Evolutionary conservation across 2,113 vertebrate genomes (phyloP).

Genomic region (Poicephalus gulielmi): DNA sequence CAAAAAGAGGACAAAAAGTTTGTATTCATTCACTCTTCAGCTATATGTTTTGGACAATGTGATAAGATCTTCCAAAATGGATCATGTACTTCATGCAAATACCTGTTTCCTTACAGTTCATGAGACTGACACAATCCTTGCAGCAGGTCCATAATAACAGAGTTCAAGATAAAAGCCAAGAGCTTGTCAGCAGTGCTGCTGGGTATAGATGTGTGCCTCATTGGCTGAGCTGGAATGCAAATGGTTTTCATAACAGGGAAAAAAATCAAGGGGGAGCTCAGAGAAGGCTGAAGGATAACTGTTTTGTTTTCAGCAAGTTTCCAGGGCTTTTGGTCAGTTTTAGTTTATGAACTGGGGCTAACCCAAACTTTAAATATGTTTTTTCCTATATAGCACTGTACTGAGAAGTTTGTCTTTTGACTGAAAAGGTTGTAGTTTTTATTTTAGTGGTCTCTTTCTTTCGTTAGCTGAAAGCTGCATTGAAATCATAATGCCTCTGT

Average conservation of each 20-base stretch:
- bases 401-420: neutral
- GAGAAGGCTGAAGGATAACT: neutral
- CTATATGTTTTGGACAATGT: neutral
- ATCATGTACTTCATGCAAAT: neutral
- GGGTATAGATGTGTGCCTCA: no score
- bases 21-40: neutral
- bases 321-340: neutral
- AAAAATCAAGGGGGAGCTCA: neutral
- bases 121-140: neutral
- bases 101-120: neutral
- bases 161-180: neutral
- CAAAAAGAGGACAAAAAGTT: neutral
- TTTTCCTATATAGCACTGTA: accelerated
- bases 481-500: neutral
- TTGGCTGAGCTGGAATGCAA: neutral
- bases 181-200: neutral
- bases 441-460: neutral
- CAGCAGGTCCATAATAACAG: neutral
- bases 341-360: neutral
- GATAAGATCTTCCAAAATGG: neutral
- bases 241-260: neutral
- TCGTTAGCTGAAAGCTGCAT: neutral
- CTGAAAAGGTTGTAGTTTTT: neutral
- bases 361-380: neutral
- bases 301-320: neutral